Evolutionary conservation across 2,113 vertebrate genomes (phyloP).

Genomic region (Thymallus thymallus): DNA sequence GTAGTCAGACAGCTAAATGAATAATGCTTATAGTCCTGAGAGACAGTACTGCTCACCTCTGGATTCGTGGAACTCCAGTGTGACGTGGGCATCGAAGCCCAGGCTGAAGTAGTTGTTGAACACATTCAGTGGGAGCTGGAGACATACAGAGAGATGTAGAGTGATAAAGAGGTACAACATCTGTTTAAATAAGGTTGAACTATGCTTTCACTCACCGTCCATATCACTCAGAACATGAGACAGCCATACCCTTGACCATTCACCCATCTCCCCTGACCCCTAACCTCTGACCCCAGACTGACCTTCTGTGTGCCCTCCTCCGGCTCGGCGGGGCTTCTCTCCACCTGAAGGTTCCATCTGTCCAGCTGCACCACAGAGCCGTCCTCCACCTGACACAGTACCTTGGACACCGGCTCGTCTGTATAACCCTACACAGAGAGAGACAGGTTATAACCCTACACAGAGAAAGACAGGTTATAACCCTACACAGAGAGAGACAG

Average conservation of each 20-base stretch:
- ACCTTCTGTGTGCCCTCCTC: constrained; percentile 88
- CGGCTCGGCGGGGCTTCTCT: constrained; percentile 73
- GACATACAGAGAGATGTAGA: constrained; percentile 8
- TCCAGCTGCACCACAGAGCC: constrained; percentile 95
- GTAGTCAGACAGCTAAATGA: background rate
- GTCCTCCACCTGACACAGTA: constrained; percentile 95
- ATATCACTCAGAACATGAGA: too few species aligned
- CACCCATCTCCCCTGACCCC: background rate
- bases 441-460: background rate
- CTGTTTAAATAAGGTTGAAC: background rate
- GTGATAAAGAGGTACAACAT: background rate
- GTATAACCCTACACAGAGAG: constrained; percentile 85
- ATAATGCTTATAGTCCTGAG: too few species aligned
- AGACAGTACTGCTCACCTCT: constrained; percentile 73
- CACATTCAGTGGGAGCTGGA: constrained; percentile 92
- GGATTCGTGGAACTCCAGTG: constrained; percentile 96
- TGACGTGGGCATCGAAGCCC: constrained; percentile 95
- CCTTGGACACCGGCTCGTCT: constrained; percentile 94
- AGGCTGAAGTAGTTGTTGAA: constrained; percentile 99
- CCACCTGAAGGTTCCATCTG: constrained; percentile 91
- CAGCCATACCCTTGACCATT: background rate
- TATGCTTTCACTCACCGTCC: too few species aligned
- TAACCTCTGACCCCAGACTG: background rate
- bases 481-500: too few species aligned
- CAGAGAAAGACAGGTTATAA: background rate